phyloP scores from a whole-genome alignment of 2,797 vertebrate species.

The Acanthornis magna region DNA sequence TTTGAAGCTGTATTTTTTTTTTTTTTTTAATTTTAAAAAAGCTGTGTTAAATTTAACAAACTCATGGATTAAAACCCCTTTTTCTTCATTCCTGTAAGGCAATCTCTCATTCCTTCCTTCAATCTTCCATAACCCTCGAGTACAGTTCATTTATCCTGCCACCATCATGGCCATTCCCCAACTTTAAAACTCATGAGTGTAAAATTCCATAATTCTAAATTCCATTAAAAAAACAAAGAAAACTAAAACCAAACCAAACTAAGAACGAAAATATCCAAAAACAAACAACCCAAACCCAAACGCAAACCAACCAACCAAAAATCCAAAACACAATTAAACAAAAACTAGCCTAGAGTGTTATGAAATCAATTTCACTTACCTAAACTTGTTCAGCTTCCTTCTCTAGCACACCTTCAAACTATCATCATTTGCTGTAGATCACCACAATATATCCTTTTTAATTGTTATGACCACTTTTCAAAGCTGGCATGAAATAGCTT shows the following conservation, averaged over 20 bases:
- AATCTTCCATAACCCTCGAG: not conserved
- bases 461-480: conserved; percentile 55
- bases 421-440: not conserved
- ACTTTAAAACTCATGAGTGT: not conserved
- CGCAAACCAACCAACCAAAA: not conserved
- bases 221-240: not conserved
- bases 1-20: no score
- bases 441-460: conserved; percentile 25
- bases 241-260: not conserved
- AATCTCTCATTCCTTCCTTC: not conserved
- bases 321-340: not conserved
- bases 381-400: not conserved
- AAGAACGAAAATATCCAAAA: not conserved
- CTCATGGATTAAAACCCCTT: no score
- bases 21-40: no score
- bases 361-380: conserved; percentile 41
- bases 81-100: not conserved
- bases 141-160: not conserved
- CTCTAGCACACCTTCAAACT: not conserved
- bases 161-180: not conserved
- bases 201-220: conserved; percentile 12
- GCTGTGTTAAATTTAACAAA: no score
- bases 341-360: not conserved
- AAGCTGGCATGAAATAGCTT: conserved; percentile 66
- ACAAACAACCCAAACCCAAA: not conserved